Evolutionary conservation across 92 coral and sea anemone genomes (phyloP), one percentile per base, ranked within the genome.

Genomic region (Palythoa heliodiscus): DNA sequence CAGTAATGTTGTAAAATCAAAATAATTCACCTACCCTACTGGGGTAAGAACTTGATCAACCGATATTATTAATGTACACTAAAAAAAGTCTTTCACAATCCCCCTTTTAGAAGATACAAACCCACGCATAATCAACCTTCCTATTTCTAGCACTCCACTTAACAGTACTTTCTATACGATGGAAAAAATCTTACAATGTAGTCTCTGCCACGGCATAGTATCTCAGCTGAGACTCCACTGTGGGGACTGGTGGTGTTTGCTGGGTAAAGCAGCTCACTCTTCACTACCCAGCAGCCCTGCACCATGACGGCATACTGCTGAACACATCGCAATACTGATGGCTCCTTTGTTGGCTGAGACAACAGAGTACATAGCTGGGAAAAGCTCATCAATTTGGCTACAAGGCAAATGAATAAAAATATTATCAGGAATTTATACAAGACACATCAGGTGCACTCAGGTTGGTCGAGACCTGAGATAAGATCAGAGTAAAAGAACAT

Each of bases 251-350:
- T 93, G 73, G 91, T 96, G 72, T 95, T 95, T 82, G 93, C 92
- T 38, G 98, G 98, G 73, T 96, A 96, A 47, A 96, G 82, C 25
- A 96, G 83, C 87, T 96, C 98, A 87, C 98, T 96, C 58, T 96
- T 96, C 2, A 94, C 98, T 17, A 96, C 95, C 98, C 98, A 96
- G 19, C 96, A 94, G 38, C 98, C 98, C 80, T 96, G 98, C 70
- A 96, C 98, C 70, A 96, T 87, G 7, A 92, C 96, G 50, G 96
- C 98, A 89, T 86, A 93, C 88, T 96, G 98, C 53, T 94, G 96
- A 9, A 94, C 89, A 77, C 94, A 93, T 86, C 93, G 93, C 63
- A 96, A 76, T 7, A 96, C 87, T 23, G 89, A 82, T 0, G 90
- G 93, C 54, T 96, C 98, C 47, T 92, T 96, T 24, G 96, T 89